Base-by-base conservation (phyloP, 2,797 vertebrate species). In the Microchirus variegatus region DNA sequence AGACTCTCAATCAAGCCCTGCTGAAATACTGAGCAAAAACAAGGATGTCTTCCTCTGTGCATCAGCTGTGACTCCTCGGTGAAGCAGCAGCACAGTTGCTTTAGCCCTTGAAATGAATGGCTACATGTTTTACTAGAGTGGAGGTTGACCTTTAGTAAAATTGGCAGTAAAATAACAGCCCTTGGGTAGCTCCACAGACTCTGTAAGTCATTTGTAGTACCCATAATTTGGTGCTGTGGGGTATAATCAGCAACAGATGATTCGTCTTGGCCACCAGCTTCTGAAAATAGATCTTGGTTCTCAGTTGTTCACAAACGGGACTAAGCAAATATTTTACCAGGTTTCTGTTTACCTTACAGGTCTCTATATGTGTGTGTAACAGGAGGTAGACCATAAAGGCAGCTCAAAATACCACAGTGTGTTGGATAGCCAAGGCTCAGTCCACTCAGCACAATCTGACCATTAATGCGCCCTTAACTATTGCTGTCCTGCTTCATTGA, bases 231-330 rank as follows among this genome's bases (percentile, higher is more conserved):
- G 90, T 88, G 87, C 91, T 87, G 87, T 84, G 90, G 90, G 89
- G 88, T 93, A 92, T 94, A 94, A 94, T 94, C 91, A 93, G 91
- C 89, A 91, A 90, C 91, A 92, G 92, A 93, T 93, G 92, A 94
- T 93, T 93, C 92, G 89, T 89, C 91, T 90, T 90, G 88, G 90
- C 90, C 91, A 92, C 90, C 85, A 74, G 90, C 89, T 86, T 83
- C 92, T 91, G 88, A 91, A 93, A 94, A 93, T 94, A 94, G 92
- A 92, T 87, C 86, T 85, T 64, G 88, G 88, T 86, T 85, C 89
- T 89, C 88, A 89, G 87, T 89, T 89, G 88, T 91, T 93, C 91
- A 90, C 91, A 91, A 90, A 90, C 54, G 89, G 90, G 86, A 87
- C 90, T 90, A 88, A 90, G 90, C 89, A 93, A 92, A 91, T 93